These are phyloP conservation scores for Sitodiplosis mosellana DNA, from an alignment of 1,140 invertebrate species.

Conservation along the genomic window DNA sequence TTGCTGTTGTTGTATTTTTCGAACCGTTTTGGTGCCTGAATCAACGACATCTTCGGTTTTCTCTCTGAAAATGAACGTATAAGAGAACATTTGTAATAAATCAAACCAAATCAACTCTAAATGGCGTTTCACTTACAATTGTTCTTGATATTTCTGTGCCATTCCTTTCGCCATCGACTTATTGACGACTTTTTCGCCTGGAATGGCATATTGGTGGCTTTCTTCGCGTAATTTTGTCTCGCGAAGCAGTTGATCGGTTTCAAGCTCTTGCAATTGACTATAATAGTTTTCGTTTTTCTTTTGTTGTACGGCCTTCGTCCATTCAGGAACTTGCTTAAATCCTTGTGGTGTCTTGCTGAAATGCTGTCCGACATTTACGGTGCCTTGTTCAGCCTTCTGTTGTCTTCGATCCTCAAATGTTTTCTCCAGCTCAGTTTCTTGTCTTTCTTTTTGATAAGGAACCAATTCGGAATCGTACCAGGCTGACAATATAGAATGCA, in stretches of 20 bases:
- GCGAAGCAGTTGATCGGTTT: conserved; percentile 68
- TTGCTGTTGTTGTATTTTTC: conserved; percentile 26
- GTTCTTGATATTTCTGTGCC: conserved; percentile 68
- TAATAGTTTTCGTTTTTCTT: conserved; percentile 75
- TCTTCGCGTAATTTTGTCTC: conserved; percentile 56
- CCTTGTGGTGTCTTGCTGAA: conserved; percentile 41
- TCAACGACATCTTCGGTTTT: conserved; percentile 33
- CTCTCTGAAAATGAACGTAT: conserved; percentile 26
- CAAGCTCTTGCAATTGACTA: conserved; percentile 59
- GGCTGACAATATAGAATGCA: conserved; percentile 30
- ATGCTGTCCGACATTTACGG: conserved; percentile 38
- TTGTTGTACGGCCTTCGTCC: conserved; percentile 61
- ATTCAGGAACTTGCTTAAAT: conserved; percentile 60
- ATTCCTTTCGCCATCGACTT: conserved; percentile 65
- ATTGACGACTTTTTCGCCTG: conserved; percentile 59
- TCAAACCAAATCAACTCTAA: too few relatives aligned
- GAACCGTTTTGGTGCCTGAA: conserved; percentile 25
- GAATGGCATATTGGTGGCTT: conserved; percentile 64
- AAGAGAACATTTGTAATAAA: conserved; percentile 1
- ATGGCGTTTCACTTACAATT: conserved; percentile 43
- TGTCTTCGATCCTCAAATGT: conserved; percentile 71
- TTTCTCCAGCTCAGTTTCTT: conserved; percentile 68
- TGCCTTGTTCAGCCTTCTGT: conserved; percentile 38
- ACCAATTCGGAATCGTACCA: conserved; percentile 81
- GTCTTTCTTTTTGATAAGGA: conserved; percentile 64